Conservation (phyloP, 1,140 invertebrate genomes). For the Neodiprion pinetum region DNA sequence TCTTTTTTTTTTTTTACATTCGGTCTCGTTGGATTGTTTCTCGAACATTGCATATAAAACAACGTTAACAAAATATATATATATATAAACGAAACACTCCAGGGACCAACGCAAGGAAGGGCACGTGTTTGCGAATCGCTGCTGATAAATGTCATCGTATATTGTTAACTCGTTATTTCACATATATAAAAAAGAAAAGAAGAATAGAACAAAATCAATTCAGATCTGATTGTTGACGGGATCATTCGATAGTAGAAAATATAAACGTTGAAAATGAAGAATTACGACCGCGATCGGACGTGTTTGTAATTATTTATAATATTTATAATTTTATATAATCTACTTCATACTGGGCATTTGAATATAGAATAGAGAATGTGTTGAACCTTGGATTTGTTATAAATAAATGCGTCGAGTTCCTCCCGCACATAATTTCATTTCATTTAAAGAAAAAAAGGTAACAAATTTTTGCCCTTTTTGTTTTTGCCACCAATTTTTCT, state of each 20-base stretch:
- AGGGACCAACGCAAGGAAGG: not conserved
- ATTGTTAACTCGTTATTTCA: not conserved
- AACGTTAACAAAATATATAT: not conserved
- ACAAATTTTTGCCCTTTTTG: not conserved
- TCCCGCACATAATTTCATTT: constrained; percentile 26
- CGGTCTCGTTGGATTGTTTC: constrained; percentile 13
- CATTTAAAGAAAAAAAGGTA: not conserved
- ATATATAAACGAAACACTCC: too few relatives aligned
- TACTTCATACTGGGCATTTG: constrained; percentile 47
- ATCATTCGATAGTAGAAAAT: constrained; percentile 6
- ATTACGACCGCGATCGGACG: not conserved
- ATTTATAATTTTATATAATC: constrained; percentile 54
- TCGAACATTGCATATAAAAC: not conserved
- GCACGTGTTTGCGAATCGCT: not conserved
- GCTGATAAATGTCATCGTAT: not conserved
- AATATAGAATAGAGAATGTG: constrained; percentile 47
- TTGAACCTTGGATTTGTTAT: constrained; percentile 49
- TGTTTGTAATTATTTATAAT: constrained; percentile 51
- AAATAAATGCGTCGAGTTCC: constrained; percentile 55
- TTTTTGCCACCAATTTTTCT: not conserved
- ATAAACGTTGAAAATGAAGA: constrained; percentile 6
- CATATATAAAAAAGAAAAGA: not conserved
- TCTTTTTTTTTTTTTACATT: constrained; percentile 19
- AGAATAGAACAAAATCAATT: not conserved
- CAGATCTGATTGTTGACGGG: too few relatives aligned